Percentiles rank a stretch among this genome's conserved stretches.
These are phyloP conservation scores for Otis tarda DNA, from an alignment of 2,113 vertebrate genomes.

Conservation along the genomic window DNA sequence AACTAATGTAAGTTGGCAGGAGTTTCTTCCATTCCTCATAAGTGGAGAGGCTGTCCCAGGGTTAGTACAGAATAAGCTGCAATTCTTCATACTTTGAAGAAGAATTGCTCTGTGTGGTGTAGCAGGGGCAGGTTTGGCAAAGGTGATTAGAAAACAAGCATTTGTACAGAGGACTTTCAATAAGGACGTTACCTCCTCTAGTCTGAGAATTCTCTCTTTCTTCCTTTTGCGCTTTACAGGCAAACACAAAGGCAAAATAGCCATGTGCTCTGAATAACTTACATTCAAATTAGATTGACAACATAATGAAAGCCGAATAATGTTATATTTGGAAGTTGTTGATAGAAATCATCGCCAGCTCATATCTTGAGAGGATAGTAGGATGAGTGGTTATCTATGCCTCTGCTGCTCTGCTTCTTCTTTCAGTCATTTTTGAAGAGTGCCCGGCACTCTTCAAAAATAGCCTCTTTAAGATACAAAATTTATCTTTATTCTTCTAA, in stretches of 20 bases:
- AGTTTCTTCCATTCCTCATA: neutral
- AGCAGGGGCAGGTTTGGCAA: neutral
- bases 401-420: slow-evolving; percentile 32
- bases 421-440: slow-evolving; percentile 59
- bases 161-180: slow-evolving; percentile 13
- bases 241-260: slow-evolving; percentile 41
- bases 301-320: slow-evolving; percentile 54
- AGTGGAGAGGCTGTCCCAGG: neutral
- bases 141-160: slow-evolving; percentile 29
- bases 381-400: slow-evolving; percentile 59
- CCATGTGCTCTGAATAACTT: slow-evolving; percentile 1
- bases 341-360: slow-evolving; percentile 58
- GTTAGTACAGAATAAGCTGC: neutral
- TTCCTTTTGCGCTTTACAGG: neutral
- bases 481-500: slow-evolving; percentile 50
- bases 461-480: slow-evolving; percentile 42
- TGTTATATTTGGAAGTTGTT: slow-evolving; percentile 52
- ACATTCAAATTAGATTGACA: slow-evolving; percentile 61
- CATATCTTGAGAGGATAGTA: slow-evolving; percentile 1
- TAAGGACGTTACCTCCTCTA: slow-evolving; percentile 2
- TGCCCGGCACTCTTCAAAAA: slow-evolving; percentile 40
- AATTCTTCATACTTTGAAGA: slow-evolving; percentile 8
- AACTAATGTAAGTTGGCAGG: neutral
- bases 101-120: neutral
- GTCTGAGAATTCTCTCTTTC: neutral